These are phyloP conservation scores for Drosophila watanabei DNA, from an alignment of 1,140 invertebrate species.

Conservation along the genomic window DNA sequence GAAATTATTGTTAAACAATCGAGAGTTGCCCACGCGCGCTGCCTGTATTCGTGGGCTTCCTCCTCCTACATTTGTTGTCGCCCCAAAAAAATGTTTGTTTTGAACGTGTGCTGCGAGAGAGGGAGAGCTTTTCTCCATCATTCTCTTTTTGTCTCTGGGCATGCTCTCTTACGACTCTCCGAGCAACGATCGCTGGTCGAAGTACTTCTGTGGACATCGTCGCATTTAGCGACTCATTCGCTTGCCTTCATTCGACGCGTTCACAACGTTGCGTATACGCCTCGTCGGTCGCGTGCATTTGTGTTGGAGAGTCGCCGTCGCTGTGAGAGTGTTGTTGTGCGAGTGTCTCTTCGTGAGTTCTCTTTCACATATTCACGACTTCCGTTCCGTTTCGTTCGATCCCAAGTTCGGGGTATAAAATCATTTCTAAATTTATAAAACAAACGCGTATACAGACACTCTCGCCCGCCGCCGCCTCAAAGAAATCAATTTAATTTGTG, in stretches of 20 bases:
- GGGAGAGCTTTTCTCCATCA: neutral
- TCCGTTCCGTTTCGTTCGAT: slow-evolving; percentile 60
- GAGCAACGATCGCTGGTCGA: slow-evolving; percentile 19
- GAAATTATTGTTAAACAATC: too few species aligned
- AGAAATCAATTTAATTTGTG: slow-evolving; percentile 58
- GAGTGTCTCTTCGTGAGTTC: slow-evolving; percentile 31
- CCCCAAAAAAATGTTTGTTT: slow-evolving; percentile 75
- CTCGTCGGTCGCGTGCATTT: slow-evolving; percentile 45
- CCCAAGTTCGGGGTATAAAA: slow-evolving; percentile 45
- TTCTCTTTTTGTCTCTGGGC: slow-evolving; percentile 3
- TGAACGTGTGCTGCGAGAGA: slow-evolving; percentile 40
- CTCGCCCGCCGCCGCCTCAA: slow-evolving; percentile 16
- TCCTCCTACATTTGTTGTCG: slow-evolving; percentile 44
- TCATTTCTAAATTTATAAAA: slow-evolving; percentile 82
- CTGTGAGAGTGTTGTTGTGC: slow-evolving; percentile 12
- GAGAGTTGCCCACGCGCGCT: slow-evolving; percentile 60
- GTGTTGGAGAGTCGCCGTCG: slow-evolving; percentile 22
- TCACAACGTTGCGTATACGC: slow-evolving; percentile 74
- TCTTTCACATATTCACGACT: slow-evolving; percentile 38
- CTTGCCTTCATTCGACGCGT: slow-evolving; percentile 62
- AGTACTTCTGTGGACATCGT: slow-evolving; percentile 64
- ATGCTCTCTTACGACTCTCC: slow-evolving; percentile 11
- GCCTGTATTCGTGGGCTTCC: slow-evolving; percentile 24
- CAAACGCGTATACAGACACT: slow-evolving; percentile 56
- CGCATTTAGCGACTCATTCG: slow-evolving; percentile 55